These are phyloP conservation scores for Hydropotes inermis DNA, from an alignment of 2,113 vertebrate species.

Conservation along the genomic window DNA sequence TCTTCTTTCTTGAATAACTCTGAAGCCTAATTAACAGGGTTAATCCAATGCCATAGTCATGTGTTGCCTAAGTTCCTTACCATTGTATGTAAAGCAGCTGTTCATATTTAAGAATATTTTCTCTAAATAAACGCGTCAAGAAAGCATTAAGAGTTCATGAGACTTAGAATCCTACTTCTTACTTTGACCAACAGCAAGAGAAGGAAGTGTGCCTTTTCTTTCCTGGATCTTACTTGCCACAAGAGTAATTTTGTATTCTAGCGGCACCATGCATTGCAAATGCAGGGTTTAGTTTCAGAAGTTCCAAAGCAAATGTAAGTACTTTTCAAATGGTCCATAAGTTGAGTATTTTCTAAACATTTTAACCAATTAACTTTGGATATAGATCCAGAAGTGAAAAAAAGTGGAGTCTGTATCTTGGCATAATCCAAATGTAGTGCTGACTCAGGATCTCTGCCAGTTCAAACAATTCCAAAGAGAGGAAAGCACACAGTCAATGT, in stretches of 20 bases:
- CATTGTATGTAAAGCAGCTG: conserved; percentile 46
- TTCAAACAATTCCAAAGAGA: conserved; percentile 54
- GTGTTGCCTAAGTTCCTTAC: conserved; percentile 19
- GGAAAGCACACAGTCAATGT: conserved; percentile 40
- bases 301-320: conserved; percentile 49
- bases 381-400: not conserved
- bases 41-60: conserved; percentile 55
- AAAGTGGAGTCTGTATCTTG: not conserved
- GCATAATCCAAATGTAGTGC: not conserved
- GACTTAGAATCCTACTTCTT: not conserved
- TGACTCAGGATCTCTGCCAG: conserved; percentile 63
- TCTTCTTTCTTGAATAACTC: conserved; percentile 39
- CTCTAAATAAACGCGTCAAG: conserved; percentile 29
- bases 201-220: not conserved
- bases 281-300: conserved; percentile 10
- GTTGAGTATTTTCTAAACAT: not conserved
- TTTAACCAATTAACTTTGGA: not conserved
- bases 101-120: conserved; percentile 49
- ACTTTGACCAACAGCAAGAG: not conserved
- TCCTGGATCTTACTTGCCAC: not conserved
- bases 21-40: conserved; percentile 53
- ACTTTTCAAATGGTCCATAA: conserved; percentile 44
- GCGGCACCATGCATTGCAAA: not conserved
- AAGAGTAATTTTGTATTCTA: conserved; percentile 19
- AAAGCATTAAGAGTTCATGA: not conserved